Base-by-base conservation (phyloP, 2,888 invertebrate genomes). In the Ramazzottius varieornatus region DNA sequence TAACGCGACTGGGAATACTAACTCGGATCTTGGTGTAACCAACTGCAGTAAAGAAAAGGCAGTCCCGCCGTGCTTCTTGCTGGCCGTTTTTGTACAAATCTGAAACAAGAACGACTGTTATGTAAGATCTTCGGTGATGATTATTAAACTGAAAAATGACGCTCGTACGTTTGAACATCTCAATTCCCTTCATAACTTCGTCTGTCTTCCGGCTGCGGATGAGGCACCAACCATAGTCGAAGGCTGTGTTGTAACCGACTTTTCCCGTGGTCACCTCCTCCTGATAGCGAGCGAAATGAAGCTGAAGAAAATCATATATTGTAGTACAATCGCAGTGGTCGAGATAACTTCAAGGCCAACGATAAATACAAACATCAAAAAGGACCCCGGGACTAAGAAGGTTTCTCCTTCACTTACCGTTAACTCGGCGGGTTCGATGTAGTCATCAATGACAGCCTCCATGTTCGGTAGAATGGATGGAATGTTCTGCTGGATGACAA, bases 391-490 rank as follows among this genome's bases (percentile, higher is more conserved):
- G n/a, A n/a, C n/a, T n/a, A n/a, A n/a, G n/a, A n/a, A n/a, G n/a
- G n/a, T n/a, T n/a, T n/a, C n/a, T n/a, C n/a, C n/a, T n/a, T n/a
- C n/a, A n/a, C 54, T 24, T 29, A 54, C 54, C 54, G 8, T 13
- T 4, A 54, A 29, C 24, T 54, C 54, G 16, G 8, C 54, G 13
- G 54, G 54, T 16, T 54, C 54, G 24, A 54, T 54, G 4, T 16
- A 8, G n/a, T 54, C 54, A 54, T 54, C 54, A 54, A 54, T 54
- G n/a, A 54, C 54, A 13, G 54, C 54, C 54, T 54, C 54, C 54
- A 54, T 54, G n/a, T n/a, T n/a, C n/a, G n/a, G n/a, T n/a, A n/a
- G n/a, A n/a, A n/a, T n/a, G n/a, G n/a, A n/a, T n/a, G n/a, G n/a
- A n/a, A n/a, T n/a, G n/a, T n/a, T n/a, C n/a, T n/a, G n/a, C n/a